A percentile compares a stretch with the other conserved stretches of the same genome.
Evolutionary conservation across 2,113 vertebrate genomes (phyloP).

Genomic region (Leucoraja erinaceus): DNA sequence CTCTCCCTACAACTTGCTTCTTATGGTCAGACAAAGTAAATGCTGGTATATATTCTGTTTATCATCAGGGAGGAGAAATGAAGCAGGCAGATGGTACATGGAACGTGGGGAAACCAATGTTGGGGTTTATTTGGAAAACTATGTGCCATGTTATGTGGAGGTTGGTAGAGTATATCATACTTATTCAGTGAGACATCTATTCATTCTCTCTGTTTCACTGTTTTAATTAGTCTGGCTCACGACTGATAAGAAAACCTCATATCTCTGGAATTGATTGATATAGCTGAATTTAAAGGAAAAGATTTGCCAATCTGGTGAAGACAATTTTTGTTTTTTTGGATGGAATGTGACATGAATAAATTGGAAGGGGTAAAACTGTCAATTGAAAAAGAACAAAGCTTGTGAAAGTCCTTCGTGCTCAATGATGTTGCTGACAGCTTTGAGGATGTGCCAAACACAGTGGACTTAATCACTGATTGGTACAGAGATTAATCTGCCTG

Average conservation of each 20-base stretch:
- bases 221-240: slow-evolving; percentile 14
- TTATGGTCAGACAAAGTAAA: background rate
- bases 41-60: background rate
- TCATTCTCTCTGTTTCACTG: background rate
- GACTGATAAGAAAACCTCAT: background rate
- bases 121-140: background rate
- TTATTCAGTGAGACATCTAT: background rate
- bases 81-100: background rate
- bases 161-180: background rate
- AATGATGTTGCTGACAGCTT: background rate
- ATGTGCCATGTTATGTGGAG: background rate
- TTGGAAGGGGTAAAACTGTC: background rate
- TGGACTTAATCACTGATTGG: background rate
- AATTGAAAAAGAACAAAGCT: background rate
- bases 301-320: background rate
- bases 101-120: background rate
- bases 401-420: background rate
- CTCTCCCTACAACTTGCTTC: background rate
- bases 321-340: background rate
- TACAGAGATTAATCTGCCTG: background rate
- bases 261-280: background rate
- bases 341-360: background rate
- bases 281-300: background rate
- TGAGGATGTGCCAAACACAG: background rate
- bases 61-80: background rate